Evolutionary conservation across 2,797 vertebrate genomes (phyloP).

Genomic region (Dicrostonyx torquatus): DNA sequence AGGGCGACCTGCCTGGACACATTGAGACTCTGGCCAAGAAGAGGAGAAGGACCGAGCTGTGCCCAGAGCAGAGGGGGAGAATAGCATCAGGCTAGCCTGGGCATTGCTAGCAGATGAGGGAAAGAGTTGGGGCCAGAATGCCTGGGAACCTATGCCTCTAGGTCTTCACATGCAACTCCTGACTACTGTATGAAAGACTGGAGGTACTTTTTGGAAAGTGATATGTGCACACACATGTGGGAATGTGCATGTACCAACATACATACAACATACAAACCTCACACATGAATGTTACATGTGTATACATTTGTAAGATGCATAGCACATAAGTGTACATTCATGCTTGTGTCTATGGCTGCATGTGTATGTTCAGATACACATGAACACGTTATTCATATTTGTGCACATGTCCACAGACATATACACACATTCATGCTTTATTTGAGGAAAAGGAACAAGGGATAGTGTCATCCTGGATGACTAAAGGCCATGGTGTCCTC

Average conservation of each 20-base stretch:
- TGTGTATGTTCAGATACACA: background rate
- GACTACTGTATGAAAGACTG: rapidly evolving
- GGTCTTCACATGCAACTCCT: background rate
- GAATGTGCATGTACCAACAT: rapidly evolving
- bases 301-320: background rate
- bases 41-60: background rate
- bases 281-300: rapidly evolving
- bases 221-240: background rate
- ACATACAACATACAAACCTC: background rate
- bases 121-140: no score
- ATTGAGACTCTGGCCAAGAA: background rate
- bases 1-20: background rate
- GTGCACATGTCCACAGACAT: no score
- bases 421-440: background rate
- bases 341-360: background rate
- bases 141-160: background rate
- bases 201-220: no score
- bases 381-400: background rate
- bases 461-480: rapidly evolving
- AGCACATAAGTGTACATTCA: background rate
- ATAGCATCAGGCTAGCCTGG: background rate
- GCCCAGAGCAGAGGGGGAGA: background rate
- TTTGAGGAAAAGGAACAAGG: background rate
- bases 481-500: background rate
- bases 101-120: rapidly evolving